These are phyloP conservation scores for Heliconius himera DNA, from an alignment of 1,140 invertebrate species.

Conservation along the genomic window DNA sequence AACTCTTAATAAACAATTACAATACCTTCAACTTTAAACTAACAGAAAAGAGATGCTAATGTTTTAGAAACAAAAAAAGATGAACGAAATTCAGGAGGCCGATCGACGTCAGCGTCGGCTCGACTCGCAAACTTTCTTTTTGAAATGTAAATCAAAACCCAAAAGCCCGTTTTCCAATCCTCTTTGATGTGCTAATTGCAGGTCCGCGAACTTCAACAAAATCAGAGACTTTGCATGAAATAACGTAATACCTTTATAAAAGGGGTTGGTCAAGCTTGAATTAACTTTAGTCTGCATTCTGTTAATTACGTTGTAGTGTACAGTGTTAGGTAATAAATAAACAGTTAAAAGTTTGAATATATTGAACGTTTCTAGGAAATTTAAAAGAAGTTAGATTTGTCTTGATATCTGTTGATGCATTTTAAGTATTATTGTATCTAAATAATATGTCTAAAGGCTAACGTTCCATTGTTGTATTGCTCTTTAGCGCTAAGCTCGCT, in stretches of 20 bases:
- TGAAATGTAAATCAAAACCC: conserved; percentile 67
- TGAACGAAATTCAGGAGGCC: conserved; percentile 14
- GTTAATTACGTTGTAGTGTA: background rate
- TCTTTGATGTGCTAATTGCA: conserved; percentile 67
- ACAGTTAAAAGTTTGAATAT: no score
- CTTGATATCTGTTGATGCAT: no score
- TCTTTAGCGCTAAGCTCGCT: no score
- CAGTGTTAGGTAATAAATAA: background rate
- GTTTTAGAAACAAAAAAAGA: background rate
- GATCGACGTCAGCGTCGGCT: conserved; percentile 35
- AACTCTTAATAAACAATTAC: background rate
- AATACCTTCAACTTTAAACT: background rate
- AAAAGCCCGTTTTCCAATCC: conserved; percentile 55
- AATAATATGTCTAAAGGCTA: no score
- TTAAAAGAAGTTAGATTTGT: no score
- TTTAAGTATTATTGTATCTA: no score
- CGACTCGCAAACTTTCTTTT: conserved; percentile 48
- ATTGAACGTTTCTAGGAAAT: no score
- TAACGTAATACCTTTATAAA: conserved; percentile 9
- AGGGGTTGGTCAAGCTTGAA: conserved; percentile 9
- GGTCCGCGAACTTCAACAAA: conserved; percentile 45
- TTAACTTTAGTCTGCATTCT: background rate
- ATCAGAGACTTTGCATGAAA: conserved; percentile 48
- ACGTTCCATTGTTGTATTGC: no score
- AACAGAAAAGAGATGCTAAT: conserved; percentile 10